phyloP scores from a whole-genome alignment of 2,888 invertebrate genomes.

The Chloroclysta siterata region DNA sequence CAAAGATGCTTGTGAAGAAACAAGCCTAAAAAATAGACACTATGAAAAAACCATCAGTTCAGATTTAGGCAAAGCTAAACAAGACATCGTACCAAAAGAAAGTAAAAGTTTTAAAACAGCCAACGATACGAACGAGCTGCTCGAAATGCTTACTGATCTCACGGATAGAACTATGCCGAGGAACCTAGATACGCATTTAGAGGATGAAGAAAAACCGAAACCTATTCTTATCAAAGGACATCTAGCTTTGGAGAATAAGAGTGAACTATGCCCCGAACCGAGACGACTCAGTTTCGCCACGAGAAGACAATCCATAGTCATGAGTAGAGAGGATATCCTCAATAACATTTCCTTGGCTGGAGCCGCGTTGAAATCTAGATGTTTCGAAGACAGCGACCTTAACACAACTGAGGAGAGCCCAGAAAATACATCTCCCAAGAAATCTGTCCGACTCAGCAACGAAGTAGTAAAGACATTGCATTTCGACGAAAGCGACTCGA shows the following conservation, averaged over 20 bases:
- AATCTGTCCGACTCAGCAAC: constrained; percentile 51
- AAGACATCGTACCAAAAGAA: not conserved
- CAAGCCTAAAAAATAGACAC: constrained; percentile 38
- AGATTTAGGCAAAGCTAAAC: constrained; percentile 19
- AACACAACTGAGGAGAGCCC: constrained; percentile 43
- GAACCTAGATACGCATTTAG: constrained; percentile 30
- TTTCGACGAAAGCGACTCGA: constrained; percentile 63
- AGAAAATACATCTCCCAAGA: constrained; percentile 36
- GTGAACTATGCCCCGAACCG: constrained; percentile 36
- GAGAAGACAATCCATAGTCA: constrained; percentile 55
- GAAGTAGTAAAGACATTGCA: constrained; percentile 72
- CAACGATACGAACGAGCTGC: constrained; percentile 65
- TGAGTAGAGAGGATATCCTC: constrained; percentile 65
- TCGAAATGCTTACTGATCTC: constrained; percentile 66
- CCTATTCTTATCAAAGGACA: constrained; percentile 29
- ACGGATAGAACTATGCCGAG: constrained; percentile 52
- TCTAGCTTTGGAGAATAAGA: constrained; percentile 43
- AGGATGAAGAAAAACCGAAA: constrained; percentile 31
- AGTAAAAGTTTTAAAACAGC: constrained; percentile 54
- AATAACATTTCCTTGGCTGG: constrained; percentile 69
- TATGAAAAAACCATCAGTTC: constrained; percentile 46
- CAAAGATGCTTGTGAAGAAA: constrained; percentile 31
- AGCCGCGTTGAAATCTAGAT: constrained; percentile 55
- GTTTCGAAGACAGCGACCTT: constrained; percentile 53
- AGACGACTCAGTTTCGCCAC: constrained; percentile 52